Conservation (phyloP, 2,888 invertebrate species). For the Isoperla grammatica region DNA sequence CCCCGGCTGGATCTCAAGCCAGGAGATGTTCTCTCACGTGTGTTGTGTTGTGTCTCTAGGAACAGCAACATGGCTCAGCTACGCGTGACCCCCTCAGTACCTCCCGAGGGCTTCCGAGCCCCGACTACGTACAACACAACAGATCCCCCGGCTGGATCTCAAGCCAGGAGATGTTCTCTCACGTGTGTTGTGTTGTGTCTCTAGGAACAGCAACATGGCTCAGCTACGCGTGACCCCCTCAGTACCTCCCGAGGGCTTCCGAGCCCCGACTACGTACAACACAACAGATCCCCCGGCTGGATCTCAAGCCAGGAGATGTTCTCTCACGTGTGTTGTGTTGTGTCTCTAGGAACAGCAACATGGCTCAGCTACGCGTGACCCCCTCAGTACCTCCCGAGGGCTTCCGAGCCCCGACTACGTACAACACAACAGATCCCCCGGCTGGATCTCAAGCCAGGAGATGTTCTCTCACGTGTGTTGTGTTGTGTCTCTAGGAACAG, state of each 20-base stretch:
- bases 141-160: conserved; percentile 52
- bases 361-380: conserved; percentile 63
- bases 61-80: conserved; percentile 63
- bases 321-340: too few relatives aligned
- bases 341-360: conserved; percentile 59
- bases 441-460: conserved; percentile 49
- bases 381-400: conserved; percentile 48
- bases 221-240: conserved; percentile 60
- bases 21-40: too few relatives aligned
- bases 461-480: too few relatives aligned
- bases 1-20: conserved; percentile 51
- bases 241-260: conserved; percentile 44
- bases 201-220: conserved; percentile 61
- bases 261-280: conserved; percentile 41
- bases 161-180: conserved; percentile 41
- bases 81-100: conserved; percentile 54
- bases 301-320: conserved; percentile 45
- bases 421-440: conserved; percentile 50
- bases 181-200: too few relatives aligned
- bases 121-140: conserved; percentile 47
- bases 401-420: conserved; percentile 39
- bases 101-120: conserved; percentile 42
- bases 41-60: too few relatives aligned
- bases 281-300: conserved; percentile 53
- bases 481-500: conserved; percentile 59